Evolutionary conservation across 1,140 invertebrate species (phyloP).

Genomic region (Polyergus mexicanus): DNA sequence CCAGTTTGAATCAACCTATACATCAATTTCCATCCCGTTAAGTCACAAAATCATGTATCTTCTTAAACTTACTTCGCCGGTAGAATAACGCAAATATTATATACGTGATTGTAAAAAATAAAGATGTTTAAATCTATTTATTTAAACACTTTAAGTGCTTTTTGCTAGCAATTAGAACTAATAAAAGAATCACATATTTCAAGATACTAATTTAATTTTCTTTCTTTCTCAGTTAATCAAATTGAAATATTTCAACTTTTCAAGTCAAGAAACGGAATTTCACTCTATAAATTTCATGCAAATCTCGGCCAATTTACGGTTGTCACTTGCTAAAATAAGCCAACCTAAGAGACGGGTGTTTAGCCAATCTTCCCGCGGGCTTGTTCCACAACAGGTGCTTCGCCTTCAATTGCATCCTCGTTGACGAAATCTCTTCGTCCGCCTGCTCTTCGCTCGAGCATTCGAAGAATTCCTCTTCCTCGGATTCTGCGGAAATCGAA

Average conservation of each 20-base stretch:
- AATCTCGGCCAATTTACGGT: conserved; percentile 1
- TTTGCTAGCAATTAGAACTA: background rate
- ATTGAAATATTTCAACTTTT: background rate
- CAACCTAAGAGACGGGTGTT: conserved; percentile 89
- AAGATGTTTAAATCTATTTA: conserved; percentile 9
- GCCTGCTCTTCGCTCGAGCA: conserved; percentile 89
- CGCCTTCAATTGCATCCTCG: conserved; percentile 74
- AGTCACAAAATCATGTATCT: conserved; percentile 20
- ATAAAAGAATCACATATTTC: background rate
- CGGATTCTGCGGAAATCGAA: conserved; percentile 74
- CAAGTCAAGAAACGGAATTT: background rate
- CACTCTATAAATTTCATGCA: background rate
- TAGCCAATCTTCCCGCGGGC: conserved; percentile 91
- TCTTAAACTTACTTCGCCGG: background rate
- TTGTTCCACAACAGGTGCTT: conserved; percentile 89
- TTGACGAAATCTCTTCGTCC: conserved; percentile 83
- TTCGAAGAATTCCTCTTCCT: conserved; percentile 95
- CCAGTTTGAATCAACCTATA: conserved; percentile 88
- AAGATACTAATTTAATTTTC: background rate
- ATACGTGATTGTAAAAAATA: background rate
- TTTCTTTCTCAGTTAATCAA: background rate
- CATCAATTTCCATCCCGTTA: conserved; percentile 40
- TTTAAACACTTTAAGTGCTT: background rate
- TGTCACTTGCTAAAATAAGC: background rate
- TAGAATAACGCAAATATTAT: background rate